Conservation (phyloP, 1,140 invertebrate genomes). For the Sitophilus oryzae region DNA sequence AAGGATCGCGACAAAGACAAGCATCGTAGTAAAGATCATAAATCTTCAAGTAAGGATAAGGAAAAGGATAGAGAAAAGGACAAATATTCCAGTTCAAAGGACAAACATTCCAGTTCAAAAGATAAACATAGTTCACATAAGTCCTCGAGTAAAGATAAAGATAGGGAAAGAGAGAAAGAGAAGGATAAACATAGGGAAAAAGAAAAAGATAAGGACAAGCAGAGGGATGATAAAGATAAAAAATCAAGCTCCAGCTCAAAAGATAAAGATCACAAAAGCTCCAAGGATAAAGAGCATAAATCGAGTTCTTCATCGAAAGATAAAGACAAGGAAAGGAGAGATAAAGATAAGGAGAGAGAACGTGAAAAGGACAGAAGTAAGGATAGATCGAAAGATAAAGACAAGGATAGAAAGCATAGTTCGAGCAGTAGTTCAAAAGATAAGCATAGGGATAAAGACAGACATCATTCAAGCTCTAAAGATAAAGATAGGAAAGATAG, state of each 20-base stretch:
- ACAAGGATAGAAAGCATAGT: constrained; percentile 45
- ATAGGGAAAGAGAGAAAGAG: constrained; percentile 41
- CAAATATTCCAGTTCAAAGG: constrained; percentile 45
- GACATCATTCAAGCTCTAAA: constrained; percentile 45
- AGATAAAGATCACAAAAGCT: constrained; percentile 45
- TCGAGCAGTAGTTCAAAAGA: constrained; percentile 49
- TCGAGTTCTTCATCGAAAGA: constrained; percentile 38
- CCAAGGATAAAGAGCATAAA: constrained; percentile 38
- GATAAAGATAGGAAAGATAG: constrained; percentile 47
- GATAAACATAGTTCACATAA: constrained; percentile 50
- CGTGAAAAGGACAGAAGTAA: constrained; percentile 37
- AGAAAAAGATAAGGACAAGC: constrained; percentile 39
- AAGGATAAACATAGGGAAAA: constrained; percentile 41
- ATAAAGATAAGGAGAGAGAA: constrained; percentile 42
- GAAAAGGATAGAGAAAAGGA: constrained; percentile 61
- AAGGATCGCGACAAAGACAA: constrained; percentile 51
- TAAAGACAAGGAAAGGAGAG: constrained; percentile 41
- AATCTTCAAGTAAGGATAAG: constrained; percentile 43
- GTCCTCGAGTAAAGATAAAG: constrained; percentile 54
- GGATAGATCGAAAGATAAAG: constrained; percentile 49
- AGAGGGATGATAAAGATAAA: constrained; percentile 34
- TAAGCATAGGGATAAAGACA: constrained; percentile 45
- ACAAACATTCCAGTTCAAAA: constrained; percentile 39
- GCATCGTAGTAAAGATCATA: constrained; percentile 59
- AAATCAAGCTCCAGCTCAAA: constrained; percentile 54